Percentiles rank a stretch among this genome's conserved stretches.
Conservation (phyloP, 2,888 invertebrate species). For the Phyto melanocephala region DNA sequence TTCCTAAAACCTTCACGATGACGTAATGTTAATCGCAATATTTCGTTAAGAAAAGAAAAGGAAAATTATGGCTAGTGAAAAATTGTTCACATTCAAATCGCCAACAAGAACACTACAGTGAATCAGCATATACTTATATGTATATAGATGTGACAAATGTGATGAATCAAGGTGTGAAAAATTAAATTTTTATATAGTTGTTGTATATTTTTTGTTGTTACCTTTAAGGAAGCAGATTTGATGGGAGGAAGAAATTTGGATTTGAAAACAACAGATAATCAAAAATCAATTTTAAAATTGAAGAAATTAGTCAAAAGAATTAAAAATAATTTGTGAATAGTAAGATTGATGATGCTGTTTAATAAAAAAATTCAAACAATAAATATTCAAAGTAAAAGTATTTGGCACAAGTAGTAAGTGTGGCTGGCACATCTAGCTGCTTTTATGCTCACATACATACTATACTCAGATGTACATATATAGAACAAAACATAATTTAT, state of each 20-base stretch:
- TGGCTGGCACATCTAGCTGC: slow-evolving; percentile 34
- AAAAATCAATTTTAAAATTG: slow-evolving; percentile 20
- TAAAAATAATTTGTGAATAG: slow-evolving; percentile 34
- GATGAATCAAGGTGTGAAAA: slow-evolving; percentile 63
- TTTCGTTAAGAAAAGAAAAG: background rate
- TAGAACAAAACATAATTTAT: background rate
- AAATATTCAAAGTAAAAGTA: slow-evolving; percentile 40
- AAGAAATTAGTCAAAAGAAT: slow-evolving; percentile 50
- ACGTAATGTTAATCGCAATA: too few relatives aligned
- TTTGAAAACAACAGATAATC: background rate
- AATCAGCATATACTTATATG: slow-evolving; percentile 43
- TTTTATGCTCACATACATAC: background rate
- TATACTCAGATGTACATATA: background rate
- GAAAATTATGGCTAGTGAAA: background rate
- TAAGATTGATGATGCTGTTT: background rate
- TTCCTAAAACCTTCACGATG: too few relatives aligned
- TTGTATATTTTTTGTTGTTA: too few relatives aligned
- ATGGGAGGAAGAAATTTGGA: background rate
- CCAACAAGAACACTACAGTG: slow-evolving; percentile 26
- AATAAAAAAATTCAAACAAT: background rate
- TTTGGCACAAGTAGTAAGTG: slow-evolving; percentile 61
- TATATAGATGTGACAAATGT: background rate
- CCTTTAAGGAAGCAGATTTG: too few relatives aligned
- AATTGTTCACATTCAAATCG: slow-evolving; percentile 1
- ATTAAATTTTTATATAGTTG: slow-evolving; percentile 45